phyloP scores from a whole-genome alignment of 2,888 invertebrate species.

The Acrobasis suavella region DNA sequence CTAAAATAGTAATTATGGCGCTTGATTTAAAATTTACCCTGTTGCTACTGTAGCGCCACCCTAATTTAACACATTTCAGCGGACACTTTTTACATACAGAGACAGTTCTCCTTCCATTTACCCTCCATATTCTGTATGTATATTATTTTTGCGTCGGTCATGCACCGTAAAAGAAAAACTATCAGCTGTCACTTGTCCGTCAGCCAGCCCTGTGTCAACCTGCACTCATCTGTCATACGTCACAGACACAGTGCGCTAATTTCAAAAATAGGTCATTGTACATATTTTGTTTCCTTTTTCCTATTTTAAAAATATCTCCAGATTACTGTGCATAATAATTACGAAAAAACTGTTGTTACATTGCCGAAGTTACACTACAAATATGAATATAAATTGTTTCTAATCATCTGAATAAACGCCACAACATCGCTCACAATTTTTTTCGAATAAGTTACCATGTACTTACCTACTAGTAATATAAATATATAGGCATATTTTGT shows the following conservation, averaged over 20 bases:
- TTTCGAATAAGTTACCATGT: not conserved
- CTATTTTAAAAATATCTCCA: not conserved
- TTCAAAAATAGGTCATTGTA: conserved; percentile 1
- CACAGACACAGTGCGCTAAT: not conserved
- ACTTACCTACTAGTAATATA: no score
- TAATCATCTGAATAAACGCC: not conserved
- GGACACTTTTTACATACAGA: no score
- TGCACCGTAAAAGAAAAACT: no score
- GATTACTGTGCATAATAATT: not conserved
- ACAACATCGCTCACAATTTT: not conserved
- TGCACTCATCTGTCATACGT: not conserved
- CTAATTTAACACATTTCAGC: no score
- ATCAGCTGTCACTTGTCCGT: not conserved
- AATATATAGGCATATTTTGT: not conserved
- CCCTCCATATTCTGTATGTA: no score
- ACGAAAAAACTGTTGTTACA: not conserved
- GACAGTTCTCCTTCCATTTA: no score
- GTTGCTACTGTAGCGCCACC: no score
- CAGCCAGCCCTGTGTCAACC: no score
- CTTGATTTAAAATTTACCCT: no score
- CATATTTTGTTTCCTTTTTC: not conserved
- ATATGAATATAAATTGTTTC: not conserved
- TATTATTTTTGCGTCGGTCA: no score
- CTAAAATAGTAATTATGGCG: no score
- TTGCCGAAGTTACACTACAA: not conserved